phyloP scores from a whole-genome alignment of 2,113 vertebrate genomes.

The Scolopax mira region DNA sequence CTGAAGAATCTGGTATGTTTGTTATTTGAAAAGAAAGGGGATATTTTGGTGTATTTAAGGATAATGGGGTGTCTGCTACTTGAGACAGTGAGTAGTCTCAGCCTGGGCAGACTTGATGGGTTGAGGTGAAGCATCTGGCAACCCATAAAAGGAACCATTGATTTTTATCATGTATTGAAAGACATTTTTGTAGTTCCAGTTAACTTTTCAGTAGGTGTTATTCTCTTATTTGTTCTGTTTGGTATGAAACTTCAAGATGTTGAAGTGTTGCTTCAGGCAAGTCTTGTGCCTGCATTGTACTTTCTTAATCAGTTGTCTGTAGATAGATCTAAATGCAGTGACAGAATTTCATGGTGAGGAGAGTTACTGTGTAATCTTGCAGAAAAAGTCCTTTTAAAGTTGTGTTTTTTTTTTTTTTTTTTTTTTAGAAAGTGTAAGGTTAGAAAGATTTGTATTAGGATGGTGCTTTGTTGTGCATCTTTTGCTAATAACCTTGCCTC shows the following conservation, averaged over 20 bases:
- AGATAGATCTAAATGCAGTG: background rate
- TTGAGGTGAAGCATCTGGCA: background rate
- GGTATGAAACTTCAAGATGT: background rate
- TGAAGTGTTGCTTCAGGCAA: background rate
- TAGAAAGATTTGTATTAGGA: background rate
- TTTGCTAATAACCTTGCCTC: background rate
- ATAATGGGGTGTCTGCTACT: background rate
- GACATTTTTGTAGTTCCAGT: background rate
- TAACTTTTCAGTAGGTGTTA: background rate
- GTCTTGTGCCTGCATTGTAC: background rate
- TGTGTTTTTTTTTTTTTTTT: too few species aligned
- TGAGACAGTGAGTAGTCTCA: background rate
- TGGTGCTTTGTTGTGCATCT: background rate
- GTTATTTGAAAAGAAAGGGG: background rate
- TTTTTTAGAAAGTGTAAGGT: background rate
- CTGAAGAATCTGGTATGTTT: conserved; percentile 81
- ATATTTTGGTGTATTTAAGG: background rate
- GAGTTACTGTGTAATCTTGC: background rate
- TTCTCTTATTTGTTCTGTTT: background rate
- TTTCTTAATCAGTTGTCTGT: background rate
- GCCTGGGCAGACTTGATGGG: background rate
- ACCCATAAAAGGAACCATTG: background rate
- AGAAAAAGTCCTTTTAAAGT: background rate
- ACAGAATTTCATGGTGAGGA: background rate
- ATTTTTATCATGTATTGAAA: background rate